phyloP scores from a whole-genome alignment of 2,888 invertebrate species.

The Leptinotarsa juncta region DNA sequence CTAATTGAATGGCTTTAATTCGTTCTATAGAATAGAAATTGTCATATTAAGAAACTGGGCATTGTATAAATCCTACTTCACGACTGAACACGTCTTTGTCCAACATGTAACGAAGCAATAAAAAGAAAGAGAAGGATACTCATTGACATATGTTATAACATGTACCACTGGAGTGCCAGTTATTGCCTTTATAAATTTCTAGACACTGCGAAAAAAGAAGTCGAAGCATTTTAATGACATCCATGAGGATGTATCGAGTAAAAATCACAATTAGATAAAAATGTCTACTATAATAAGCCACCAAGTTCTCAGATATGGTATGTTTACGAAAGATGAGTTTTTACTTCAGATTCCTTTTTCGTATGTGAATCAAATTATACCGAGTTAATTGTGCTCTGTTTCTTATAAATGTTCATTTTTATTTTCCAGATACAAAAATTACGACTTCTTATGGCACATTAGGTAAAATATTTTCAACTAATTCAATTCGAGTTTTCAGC shows the following conservation, averaged over 20 bases:
- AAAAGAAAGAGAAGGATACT: conserved; percentile 42
- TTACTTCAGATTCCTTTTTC: conserved; percentile 17
- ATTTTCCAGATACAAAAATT: neutral
- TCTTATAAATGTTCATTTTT: neutral
- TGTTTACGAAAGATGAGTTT: conserved; percentile 18
- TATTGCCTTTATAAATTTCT: conserved; percentile 58
- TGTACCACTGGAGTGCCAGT: conserved; percentile 53
- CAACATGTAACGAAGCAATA: conserved; percentile 29
- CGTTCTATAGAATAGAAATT: conserved; percentile 61
- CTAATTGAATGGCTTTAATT: conserved; percentile 62
- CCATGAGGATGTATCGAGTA: conserved; percentile 31
- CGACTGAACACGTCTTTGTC: conserved; percentile 44
- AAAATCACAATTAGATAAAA: conserved; percentile 38
- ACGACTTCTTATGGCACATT: too few species aligned
- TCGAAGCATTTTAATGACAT: conserved; percentile 54
- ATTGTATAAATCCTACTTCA: conserved; percentile 55
- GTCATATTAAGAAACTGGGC: conserved; percentile 59
- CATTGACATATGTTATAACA: conserved; percentile 50
- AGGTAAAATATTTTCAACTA: too few species aligned
- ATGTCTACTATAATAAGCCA: conserved; percentile 27
- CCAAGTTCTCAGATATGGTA: conserved; percentile 21
- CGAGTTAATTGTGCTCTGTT: neutral
- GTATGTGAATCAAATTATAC: conserved; percentile 15
- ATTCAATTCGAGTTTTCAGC: too few species aligned
- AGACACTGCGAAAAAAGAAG: conserved; percentile 52